A percentile compares a stretch with the other conserved stretches of the same genome.
These are phyloP conservation scores for Drosophila obscura DNA, from an alignment of 1,140 invertebrate species.

Conservation along the genomic window DNA sequence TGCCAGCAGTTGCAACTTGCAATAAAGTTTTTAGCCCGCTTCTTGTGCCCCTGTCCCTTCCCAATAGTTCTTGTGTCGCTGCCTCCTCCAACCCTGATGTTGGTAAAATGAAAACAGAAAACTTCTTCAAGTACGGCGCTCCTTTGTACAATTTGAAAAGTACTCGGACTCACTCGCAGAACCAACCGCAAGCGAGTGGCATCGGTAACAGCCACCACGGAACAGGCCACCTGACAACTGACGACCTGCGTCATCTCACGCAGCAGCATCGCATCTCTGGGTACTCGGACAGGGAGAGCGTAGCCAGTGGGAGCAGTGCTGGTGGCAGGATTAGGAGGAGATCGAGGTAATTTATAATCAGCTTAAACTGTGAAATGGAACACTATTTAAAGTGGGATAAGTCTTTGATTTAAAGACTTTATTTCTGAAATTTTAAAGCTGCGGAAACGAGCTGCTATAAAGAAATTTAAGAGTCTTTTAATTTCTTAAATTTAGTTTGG, in stretches of 20 bases:
- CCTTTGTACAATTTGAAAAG: conserved; percentile 75
- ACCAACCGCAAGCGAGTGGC: conserved; percentile 56
- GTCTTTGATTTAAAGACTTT: too few species aligned
- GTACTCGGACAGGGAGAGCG: conserved; percentile 71
- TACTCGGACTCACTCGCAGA: conserved; percentile 66
- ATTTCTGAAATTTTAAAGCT: too few species aligned
- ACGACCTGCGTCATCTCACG: conserved; percentile 63
- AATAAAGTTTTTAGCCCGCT: conserved; percentile 56
- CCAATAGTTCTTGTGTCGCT: conserved; percentile 3
- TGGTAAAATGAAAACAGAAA: conserved; percentile 83
- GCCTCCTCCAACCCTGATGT: conserved; percentile 24
- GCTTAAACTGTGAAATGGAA: too few species aligned
- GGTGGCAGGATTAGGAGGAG: conserved; percentile 60
- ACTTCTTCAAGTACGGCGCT: conserved; percentile 71
- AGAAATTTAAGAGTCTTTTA: too few species aligned
- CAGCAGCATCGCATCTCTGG: conserved; percentile 40
- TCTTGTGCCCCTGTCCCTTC: conserved; percentile 7
- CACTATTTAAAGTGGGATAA: too few species aligned
- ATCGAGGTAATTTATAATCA: conserved; percentile 48
- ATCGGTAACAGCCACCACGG: conserved; percentile 49
- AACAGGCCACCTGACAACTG: conserved; percentile 48
- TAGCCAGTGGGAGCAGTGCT: conserved; percentile 65
- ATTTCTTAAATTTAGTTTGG: too few species aligned
- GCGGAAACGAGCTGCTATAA: too few species aligned
- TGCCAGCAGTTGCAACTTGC: conserved; percentile 57